Conservation (phyloP, 1,140 invertebrate genomes). For the Scaptomyza graminum region DNA sequence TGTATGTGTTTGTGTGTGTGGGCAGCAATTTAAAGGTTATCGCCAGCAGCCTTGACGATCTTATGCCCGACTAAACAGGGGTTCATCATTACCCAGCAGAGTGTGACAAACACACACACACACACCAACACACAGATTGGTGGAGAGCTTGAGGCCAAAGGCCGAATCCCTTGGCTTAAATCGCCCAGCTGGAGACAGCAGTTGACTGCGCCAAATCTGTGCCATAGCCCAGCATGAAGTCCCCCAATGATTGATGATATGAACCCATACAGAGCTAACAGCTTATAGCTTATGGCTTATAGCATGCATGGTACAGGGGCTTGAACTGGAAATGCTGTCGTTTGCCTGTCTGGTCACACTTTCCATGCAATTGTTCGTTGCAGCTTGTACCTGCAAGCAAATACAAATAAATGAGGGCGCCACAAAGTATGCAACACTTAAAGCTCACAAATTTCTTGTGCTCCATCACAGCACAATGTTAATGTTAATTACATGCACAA, state of each 20-base stretch:
- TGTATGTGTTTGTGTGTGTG: conserved; percentile 24
- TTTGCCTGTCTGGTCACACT: conserved; percentile 7
- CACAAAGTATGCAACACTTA: conserved; percentile 13
- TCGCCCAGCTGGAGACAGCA: conserved; percentile 24
- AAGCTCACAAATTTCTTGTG: conserved; percentile 5
- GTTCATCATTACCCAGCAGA: conserved; percentile 55
- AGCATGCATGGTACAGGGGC: background rate
- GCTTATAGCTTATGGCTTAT: background rate
- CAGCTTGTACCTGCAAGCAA: background rate
- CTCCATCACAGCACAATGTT: no score
- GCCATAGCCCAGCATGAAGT: conserved; percentile 37
- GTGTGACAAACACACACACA: conserved; percentile 23
- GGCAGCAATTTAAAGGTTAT: conserved; percentile 75
- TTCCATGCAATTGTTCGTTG: conserved; percentile 16
- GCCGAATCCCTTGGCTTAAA: conserved; percentile 22
- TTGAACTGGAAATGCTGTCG: conserved; percentile 1
- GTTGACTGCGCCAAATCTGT: conserved; percentile 33
- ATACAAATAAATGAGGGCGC: conserved; percentile 10
- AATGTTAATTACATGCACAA: background rate
- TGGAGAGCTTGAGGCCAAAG: conserved; percentile 4
- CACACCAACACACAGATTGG: background rate
- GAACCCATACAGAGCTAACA: conserved; percentile 14
- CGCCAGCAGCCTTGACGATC: conserved; percentile 73
- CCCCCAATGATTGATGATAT: conserved; percentile 69
- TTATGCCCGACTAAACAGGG: conserved; percentile 70